Evolutionary conservation across 2,888 invertebrate genomes (phyloP).

Genomic region (Agrochola macilenta): DNA sequence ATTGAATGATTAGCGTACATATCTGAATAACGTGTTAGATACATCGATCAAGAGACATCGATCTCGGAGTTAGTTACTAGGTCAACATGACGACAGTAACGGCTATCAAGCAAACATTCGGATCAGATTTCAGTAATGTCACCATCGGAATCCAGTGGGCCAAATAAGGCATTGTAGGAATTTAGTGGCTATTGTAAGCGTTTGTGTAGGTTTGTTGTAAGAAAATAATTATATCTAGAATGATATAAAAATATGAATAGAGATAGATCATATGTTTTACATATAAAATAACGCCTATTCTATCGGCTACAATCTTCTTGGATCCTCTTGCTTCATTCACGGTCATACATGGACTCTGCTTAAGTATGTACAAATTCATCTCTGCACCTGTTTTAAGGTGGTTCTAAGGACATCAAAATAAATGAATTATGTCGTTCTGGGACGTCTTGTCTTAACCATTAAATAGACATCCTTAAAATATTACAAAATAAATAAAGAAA

Average conservation of each 20-base stretch:
- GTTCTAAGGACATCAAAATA: background rate
- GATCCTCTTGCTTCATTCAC: background rate
- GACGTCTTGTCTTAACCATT: background rate
- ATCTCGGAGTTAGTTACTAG: conserved; percentile 57
- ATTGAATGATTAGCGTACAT: conserved; percentile 46
- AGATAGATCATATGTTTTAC: background rate
- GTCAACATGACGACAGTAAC: conserved; percentile 58
- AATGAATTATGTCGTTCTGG: background rate
- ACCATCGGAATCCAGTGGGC: conserved; percentile 44
- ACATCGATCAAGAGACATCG: conserved; percentile 49
- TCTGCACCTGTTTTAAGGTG: no score
- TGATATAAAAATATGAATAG: background rate
- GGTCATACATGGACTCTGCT: background rate
- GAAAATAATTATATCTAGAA: background rate
- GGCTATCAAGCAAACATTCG: conserved; percentile 45
- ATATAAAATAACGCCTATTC: background rate
- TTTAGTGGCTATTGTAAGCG: conserved; percentile 22
- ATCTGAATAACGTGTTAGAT: conserved; percentile 24
- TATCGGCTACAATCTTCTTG: background rate
- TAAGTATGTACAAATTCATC: background rate
- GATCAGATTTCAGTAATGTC: conserved; percentile 53
- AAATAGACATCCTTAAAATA: background rate
- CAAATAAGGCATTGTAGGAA: conserved; percentile 47
- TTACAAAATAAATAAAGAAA: no score
- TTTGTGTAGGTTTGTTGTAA: background rate